A percentile compares a stretch with the other conserved stretches of the same genome.
Evolutionary conservation across 2,888 invertebrate genomes (phyloP).

Genomic region (Listrodromus nycthemerus): DNA sequence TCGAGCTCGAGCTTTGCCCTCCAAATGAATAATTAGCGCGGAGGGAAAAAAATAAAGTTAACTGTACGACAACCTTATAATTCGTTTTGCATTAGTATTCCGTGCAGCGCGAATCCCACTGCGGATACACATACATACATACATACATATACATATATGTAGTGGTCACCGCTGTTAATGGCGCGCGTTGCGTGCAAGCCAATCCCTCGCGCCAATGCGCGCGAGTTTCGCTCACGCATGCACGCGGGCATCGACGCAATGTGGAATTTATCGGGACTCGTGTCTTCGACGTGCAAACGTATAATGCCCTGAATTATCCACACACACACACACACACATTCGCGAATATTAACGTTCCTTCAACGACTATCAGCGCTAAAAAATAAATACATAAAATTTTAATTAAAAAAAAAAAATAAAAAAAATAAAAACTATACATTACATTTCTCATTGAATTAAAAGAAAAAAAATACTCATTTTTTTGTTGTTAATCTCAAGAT

Average conservation of each 20-base stretch:
- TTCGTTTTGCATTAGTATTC: constrained; percentile 6
- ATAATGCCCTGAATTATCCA: too few species aligned
- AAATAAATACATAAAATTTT: too few species aligned
- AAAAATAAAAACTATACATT: not conserved
- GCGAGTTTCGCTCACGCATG: not conserved
- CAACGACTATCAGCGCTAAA: not conserved
- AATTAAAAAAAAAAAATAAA: not conserved
- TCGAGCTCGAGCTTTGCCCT: not conserved
- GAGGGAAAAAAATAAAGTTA: not conserved
- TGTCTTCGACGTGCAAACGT: too few species aligned
- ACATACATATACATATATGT: not conserved
- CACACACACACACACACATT: not conserved
- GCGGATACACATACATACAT: not conserved
- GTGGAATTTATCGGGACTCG: too few species aligned
- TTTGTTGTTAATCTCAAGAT: not conserved
- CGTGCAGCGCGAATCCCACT: constrained; percentile 2
- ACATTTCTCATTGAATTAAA: not conserved
- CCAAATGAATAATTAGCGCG: not conserved
- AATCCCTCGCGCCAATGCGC: not conserved
- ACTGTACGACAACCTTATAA: constrained; percentile 7
- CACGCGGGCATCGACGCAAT: too few species aligned
- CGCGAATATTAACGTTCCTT: not conserved
- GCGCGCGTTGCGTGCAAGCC: constrained; percentile 1
- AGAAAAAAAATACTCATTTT: too few species aligned
- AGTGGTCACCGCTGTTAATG: constrained; percentile 6